Evolutionary conservation across 2,888 invertebrate genomes (phyloP), one percentile per base, ranked within the genome.

Genomic region (Latrodectus elegans): DNA sequence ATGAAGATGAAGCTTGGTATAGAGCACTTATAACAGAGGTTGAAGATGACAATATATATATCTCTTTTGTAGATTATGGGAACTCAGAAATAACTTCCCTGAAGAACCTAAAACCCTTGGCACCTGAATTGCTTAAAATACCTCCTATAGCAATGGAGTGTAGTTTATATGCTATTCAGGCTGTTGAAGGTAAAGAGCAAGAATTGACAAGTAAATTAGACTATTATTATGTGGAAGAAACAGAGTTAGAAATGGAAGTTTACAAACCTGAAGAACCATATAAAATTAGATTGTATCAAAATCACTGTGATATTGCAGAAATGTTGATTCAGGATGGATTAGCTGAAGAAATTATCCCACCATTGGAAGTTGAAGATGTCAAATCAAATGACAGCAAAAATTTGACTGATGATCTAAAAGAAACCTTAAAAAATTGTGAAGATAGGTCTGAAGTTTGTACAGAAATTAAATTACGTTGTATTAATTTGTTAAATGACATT

Each of bases 1-100:
- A 77, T 74, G 88, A 84, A 67, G 88, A 85, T 78, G 84, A 60
- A 38, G 53, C 76, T n/a, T 88, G 88, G 88, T 88, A 82, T 55
- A 81, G 88, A 49, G 88, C 88, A 17, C 14, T 85, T 14, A 70
- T 88, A 15, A 81, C 88, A n/a, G 86, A 89, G 17, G 75, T 89
- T 1, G 73, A 89, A 10, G 90, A 79, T 38, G 68, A 88, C 22
- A 89, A 82, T 74, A 89, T 90, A 8, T 89, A 89, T 78, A 91
- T 92, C 6, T 89, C 90, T 12, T 92, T 91, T 90, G 91, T 92
- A 22, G 92, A 92, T 89, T 92, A 91, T 90, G 92, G 92, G 12
- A 92, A 92, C 86, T 89, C 90, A 15, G 91, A 91, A 74, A 78
- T 81, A 11, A 90, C 91, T 8, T 70, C 89, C 2, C 76, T 84